Conservation (phyloP, 2,797 vertebrate genomes). For the Bufotes viridis region DNA sequence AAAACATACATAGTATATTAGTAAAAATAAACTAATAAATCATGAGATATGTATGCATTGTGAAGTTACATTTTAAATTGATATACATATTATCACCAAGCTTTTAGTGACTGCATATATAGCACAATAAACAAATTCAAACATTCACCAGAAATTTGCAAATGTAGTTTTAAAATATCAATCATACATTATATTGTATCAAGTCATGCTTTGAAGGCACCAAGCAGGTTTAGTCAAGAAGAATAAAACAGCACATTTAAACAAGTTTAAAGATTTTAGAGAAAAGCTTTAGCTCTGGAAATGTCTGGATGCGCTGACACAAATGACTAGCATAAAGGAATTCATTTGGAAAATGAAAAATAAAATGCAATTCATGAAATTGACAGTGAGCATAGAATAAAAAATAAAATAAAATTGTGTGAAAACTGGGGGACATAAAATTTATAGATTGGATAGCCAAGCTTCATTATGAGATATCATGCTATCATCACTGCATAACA, state of each 20-base stretch:
- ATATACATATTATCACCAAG: conserved; percentile 22
- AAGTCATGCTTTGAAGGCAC: conserved; percentile 35
- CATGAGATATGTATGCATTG: no score
- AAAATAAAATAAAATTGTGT: conserved; percentile 36
- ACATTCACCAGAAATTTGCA: not conserved
- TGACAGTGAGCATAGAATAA: conserved; percentile 42
- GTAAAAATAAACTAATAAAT: no score
- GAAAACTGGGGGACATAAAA: conserved; percentile 14
- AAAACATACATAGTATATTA: no score
- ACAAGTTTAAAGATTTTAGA: conserved; percentile 52
- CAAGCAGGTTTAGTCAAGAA: conserved; percentile 9
- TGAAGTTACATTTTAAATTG: no score
- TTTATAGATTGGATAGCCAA: not conserved
- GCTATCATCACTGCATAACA: not conserved
- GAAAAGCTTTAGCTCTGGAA: conserved; percentile 16
- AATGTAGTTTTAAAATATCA: conserved; percentile 33
- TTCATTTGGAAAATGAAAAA: conserved; percentile 52
- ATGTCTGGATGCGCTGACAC: conserved; percentile 31
- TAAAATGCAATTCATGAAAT: conserved; percentile 31
- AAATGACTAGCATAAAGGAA: conserved; percentile 48
- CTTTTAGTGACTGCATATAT: not conserved
- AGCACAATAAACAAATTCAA: conserved; percentile 12
- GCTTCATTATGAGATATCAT: not conserved
- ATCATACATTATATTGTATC: conserved; percentile 30
- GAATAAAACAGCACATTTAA: conserved; percentile 30